Percentiles rank a stretch among this genome's conserved stretches.
Evolutionary conservation across 2,113 vertebrate genomes (phyloP).

Genomic region (Cisticola juncidis): DNA sequence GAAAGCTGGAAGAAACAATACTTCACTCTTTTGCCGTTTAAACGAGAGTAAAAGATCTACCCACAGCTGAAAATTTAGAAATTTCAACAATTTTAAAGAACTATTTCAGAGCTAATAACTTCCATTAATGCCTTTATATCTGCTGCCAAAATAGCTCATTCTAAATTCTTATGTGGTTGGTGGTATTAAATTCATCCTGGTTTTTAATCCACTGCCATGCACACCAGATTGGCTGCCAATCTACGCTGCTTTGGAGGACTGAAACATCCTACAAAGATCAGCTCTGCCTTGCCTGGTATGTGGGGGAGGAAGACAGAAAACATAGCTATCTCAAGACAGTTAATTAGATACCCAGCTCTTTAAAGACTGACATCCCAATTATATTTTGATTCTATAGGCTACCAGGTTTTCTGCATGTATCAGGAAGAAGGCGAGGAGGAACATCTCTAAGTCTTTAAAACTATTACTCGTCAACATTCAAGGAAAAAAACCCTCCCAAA

Average conservation of each 20-base stretch:
- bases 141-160: background rate
- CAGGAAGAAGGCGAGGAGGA: background rate
- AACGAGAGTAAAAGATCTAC: background rate
- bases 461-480: background rate
- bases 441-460: background rate
- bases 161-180: background rate
- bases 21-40: background rate
- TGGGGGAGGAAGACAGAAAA: slow-evolving; percentile 11
- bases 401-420: background rate
- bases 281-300: background rate
- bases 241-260: background rate
- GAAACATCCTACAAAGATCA: background rate
- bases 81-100: background rate
- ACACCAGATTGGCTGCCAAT: background rate
- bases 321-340: background rate
- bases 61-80: background rate
- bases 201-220: background rate
- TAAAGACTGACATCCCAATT: background rate
- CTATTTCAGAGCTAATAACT: background rate
- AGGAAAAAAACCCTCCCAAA: background rate
- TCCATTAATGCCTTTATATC: background rate
- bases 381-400: background rate
- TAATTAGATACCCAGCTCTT: slow-evolving; percentile 1
- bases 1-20: background rate
- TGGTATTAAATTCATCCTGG: background rate